phyloP scores from a whole-genome alignment of 2,888 invertebrate genomes.

The Callinectes sapidus region DNA sequence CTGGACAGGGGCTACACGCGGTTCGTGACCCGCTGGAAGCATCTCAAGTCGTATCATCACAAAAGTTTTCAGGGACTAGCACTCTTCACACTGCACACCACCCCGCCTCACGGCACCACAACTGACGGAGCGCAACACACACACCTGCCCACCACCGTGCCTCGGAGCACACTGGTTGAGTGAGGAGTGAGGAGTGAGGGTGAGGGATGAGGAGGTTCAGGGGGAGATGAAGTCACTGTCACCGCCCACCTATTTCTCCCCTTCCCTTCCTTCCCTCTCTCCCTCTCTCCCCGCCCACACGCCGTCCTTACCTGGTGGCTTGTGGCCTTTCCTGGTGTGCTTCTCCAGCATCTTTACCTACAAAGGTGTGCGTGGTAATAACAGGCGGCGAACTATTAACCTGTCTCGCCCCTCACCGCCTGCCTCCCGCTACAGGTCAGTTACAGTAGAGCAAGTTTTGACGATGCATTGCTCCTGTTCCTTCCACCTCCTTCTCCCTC shows the following conservation, averaged over 20 bases:
- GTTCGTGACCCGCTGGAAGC: neutral
- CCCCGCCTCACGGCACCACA: neutral
- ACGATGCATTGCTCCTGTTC: neutral
- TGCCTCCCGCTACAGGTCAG: neutral
- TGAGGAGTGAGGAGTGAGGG: neutral
- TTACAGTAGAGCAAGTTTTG: neutral
- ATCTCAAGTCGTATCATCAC: neutral
- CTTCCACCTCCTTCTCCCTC: neutral
- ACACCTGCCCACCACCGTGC: slow-evolving; percentile 31
- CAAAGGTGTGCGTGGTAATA: slow-evolving; percentile 30
- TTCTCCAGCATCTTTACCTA: slow-evolving; percentile 13
- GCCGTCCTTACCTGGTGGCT: slow-evolving; percentile 15
- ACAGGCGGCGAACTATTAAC: slow-evolving; percentile 12
- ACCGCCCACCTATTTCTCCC: slow-evolving; percentile 29
- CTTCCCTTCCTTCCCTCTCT: neutral
- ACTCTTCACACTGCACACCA: neutral
- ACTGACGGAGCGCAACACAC: neutral
- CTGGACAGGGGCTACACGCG: neutral
- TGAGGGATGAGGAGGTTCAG: neutral
- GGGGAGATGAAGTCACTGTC: slow-evolving; percentile 4
- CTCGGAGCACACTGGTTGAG: neutral
- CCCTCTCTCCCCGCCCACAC: slow-evolving; percentile 13
- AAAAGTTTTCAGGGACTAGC: neutral
- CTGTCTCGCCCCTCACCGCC: slow-evolving; percentile 18
- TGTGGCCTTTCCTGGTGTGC: slow-evolving; percentile 5